Percentiles rank a stretch among this genome's conserved stretches.
phyloP scores from a whole-genome alignment of 2,888 invertebrate species.

The Phrixothrix hirtus region DNA sequence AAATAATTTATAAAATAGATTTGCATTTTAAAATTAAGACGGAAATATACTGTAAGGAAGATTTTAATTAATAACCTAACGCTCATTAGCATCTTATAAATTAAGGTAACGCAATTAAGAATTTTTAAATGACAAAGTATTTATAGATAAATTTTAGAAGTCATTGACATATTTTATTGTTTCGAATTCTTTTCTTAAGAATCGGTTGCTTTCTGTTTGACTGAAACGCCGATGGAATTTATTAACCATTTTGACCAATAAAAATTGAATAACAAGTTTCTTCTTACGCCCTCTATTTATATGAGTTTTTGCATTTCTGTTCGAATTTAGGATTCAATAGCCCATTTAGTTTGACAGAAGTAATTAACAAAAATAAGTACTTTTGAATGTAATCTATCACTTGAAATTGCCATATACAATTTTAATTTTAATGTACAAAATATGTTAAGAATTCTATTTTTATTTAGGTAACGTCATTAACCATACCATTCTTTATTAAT shows the following conservation, averaged over 20 bases:
- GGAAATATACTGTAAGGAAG: conserved; percentile 16
- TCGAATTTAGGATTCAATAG: no score
- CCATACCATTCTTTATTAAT: no score
- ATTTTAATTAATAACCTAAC: conserved; percentile 23
- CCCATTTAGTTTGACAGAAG: no score
- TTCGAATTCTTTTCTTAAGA: conserved; percentile 6
- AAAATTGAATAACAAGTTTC: conserved; percentile 8
- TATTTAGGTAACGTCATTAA: no score
- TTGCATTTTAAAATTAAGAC: conserved; percentile 17
- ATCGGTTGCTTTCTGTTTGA: conserved; percentile 5
- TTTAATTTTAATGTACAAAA: no score
- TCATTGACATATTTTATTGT: conserved; percentile 16
- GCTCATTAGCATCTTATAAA: conserved; percentile 26
- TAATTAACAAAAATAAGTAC: no score
- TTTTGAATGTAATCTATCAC: no score
- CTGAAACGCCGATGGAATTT: conserved; percentile 1
- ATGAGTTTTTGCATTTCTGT: no score
- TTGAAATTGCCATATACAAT: no score
- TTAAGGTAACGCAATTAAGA: conserved; percentile 21
- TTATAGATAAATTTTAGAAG: conserved; percentile 17
- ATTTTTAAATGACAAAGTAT: conserved; percentile 23
- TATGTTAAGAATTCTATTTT: no score
- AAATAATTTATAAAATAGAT: conserved; percentile 14
- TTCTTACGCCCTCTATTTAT: conserved; percentile 7
- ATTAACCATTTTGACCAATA: conserved; percentile 8